A percentile compares a stretch with the other conserved stretches of the same genome.
These are phyloP conservation scores for Papilio polyxenes DNA, from an alignment of 1,140 invertebrate species.

Conservation along the genomic window DNA sequence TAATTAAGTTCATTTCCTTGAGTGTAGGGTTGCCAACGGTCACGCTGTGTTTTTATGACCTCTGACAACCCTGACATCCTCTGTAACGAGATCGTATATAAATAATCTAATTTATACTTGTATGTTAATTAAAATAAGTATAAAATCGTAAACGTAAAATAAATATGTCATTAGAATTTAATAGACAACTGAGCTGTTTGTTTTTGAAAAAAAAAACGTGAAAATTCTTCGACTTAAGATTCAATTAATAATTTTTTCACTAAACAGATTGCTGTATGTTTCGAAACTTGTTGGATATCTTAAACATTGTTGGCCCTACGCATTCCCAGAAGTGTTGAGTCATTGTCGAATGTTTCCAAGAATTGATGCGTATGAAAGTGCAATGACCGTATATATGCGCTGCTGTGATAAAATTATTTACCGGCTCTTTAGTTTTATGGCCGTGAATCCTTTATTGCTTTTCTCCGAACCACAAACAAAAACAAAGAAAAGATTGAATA, in stretches of 20 bases:
- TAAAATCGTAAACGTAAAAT: too few species aligned
- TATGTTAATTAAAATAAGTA: too few species aligned
- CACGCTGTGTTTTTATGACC: constrained; percentile 16
- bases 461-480: constrained; percentile 10
- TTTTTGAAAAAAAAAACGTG: too few species aligned
- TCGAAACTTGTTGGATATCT: not conserved
- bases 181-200: too few species aligned
- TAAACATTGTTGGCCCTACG: not conserved
- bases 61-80: not conserved
- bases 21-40: constrained; percentile 46
- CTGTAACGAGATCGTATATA: not conserved
- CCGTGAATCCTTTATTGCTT: constrained; percentile 24
- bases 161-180: too few species aligned
- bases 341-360: constrained; percentile 7
- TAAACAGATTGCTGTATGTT: not conserved
- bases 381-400: constrained; percentile 9
- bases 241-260: too few species aligned
- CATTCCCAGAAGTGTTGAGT: constrained; percentile 18
- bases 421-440: constrained; percentile 8
- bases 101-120: not conserved
- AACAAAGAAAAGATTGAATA: not conserved
- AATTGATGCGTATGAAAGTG: constrained; percentile 28
- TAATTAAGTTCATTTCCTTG: constrained; percentile 69
- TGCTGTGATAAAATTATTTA: constrained; percentile 28
- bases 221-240: too few species aligned